Base-by-base conservation (phyloP, 2,797 vertebrate genomes). In the Crenuchus spilurus region DNA sequence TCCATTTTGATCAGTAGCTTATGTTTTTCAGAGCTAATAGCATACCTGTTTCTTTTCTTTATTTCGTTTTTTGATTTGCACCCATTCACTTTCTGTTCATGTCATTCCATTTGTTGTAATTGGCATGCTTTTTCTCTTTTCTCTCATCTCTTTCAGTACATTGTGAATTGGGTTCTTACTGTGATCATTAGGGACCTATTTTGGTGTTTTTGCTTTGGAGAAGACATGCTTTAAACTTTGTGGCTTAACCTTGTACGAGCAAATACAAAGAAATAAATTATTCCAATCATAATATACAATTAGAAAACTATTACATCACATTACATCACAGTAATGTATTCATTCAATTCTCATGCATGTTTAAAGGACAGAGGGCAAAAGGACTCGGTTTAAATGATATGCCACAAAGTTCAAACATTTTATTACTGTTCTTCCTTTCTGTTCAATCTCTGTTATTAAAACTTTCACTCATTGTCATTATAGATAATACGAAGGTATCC, bases 161-260 rank as follows among this genome's bases (percentile, higher is more conserved):
- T 51, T 77, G 10, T 82, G 58, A 78, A 74, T 57, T 75, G 64
- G 79, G 83, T 86, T 80, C 62, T 77, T 69, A 35, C 69, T 76
- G 48, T 70, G 78, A 79, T 86, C 82, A 80, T 78, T 82, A 81
- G 78, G 84, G 62, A 71, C 72, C 80, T 58, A 61, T 61, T 70
- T 58, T 52, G 55, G 44, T 74, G 65, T 69, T 82, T 78, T 73
- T 82, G 84, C 73, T 80, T 82, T 72, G 80, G 74, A 85, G 80
- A 86, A 88, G 83, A 88, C 86, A 85, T 87, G 87, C 83, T 85
- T 87, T 87, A 73, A 84, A 87, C 83, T 87, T 85, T 86, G 85
- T 88, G 87, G 86, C 85, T 80, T 44, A 84, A 74, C 5, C 2
- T 42, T 14, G 18, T 64, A 31, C 1, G 14, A n/a, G 1, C 20